Conservation (phyloP, 2,113 vertebrate genomes). For the Aepyceros melampus region DNA sequence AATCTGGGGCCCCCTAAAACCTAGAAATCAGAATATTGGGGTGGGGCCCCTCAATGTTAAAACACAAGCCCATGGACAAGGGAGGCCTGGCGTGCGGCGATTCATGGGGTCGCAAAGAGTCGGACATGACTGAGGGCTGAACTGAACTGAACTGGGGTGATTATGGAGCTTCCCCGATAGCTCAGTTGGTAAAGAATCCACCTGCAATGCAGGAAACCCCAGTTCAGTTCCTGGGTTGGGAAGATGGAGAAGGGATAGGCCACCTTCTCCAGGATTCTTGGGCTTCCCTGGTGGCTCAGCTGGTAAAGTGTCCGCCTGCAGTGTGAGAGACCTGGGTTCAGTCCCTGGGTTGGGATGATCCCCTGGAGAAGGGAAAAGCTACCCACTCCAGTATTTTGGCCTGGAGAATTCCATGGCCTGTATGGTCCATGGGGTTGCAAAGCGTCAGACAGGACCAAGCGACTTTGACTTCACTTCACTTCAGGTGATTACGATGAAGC, state of each 20-base stretch:
- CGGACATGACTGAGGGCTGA: no score
- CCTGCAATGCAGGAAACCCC: not conserved
- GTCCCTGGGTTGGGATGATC: not conserved
- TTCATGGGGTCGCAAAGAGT: no score
- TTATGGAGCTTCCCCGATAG: not conserved
- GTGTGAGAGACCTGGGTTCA: not conserved
- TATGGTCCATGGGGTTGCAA: not conserved
- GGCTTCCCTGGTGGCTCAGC: not conserved
- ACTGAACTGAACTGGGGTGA: not conserved
- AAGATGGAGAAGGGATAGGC: not conserved
- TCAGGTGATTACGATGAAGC: not conserved
- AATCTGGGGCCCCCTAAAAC: not conserved
- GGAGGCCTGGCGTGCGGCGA: no score
- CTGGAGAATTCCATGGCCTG: not conserved
- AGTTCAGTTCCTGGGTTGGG: not conserved
- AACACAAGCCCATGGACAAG: not conserved
- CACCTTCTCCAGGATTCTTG: not conserved
- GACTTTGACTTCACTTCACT: not conserved
- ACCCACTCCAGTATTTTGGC: not conserved
- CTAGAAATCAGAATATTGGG: not conserved
- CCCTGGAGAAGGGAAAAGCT: not conserved
- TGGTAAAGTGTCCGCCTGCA: not conserved
- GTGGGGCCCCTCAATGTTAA: not conserved
- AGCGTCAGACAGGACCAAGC: rapidly evolving
- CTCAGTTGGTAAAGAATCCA: not conserved